phyloP scores from a whole-genome alignment of 2,888 invertebrate genomes.

The Cryptus viduatorius region DNA sequence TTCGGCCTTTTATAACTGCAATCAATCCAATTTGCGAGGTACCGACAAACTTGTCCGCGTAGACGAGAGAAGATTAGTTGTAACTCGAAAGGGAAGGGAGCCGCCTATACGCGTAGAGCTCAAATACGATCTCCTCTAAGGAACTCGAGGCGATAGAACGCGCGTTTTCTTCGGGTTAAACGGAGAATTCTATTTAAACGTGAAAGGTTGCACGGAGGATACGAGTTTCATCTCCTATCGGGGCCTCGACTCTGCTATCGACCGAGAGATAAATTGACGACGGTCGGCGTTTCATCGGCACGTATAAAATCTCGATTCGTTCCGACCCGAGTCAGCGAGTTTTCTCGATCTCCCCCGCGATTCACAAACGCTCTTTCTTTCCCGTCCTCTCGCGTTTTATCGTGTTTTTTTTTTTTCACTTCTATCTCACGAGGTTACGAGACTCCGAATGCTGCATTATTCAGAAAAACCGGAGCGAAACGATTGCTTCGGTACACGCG shows the following conservation, averaged over 20 bases:
- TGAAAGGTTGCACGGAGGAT: neutral
- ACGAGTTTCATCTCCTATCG: neutral
- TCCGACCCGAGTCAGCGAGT: slow-evolving; percentile 32
- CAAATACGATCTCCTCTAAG: neutral
- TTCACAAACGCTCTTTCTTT: neutral
- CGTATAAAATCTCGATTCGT: slow-evolving; percentile 73
- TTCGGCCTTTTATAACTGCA: slow-evolving; percentile 20
- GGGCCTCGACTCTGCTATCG: neutral
- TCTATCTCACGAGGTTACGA: slow-evolving; percentile 37
- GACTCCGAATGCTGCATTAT: slow-evolving; percentile 78
- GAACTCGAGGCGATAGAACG: neutral
- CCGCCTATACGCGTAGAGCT: too few relatives aligned
- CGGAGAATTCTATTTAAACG: slow-evolving; percentile 21
- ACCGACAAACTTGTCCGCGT: slow-evolving; percentile 16
- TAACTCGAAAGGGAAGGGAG: neutral
- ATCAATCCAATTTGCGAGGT: slow-evolving; percentile 43
- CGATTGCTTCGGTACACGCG: slow-evolving; percentile 40
- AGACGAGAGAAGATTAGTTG: neutral
- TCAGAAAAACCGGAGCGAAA: slow-evolving; percentile 72
- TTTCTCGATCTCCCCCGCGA: slow-evolving; percentile 25
- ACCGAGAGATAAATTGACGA: slow-evolving; percentile 48
- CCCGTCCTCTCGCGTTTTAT: too few relatives aligned
- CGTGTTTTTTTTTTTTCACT: neutral
- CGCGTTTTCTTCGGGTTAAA: neutral
- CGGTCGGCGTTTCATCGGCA: slow-evolving; percentile 62